A percentile compares a stretch with the other conserved stretches of the same genome.
Conservation (phyloP, 2,113 vertebrate species). For the Callospermophilus lateralis region DNA sequence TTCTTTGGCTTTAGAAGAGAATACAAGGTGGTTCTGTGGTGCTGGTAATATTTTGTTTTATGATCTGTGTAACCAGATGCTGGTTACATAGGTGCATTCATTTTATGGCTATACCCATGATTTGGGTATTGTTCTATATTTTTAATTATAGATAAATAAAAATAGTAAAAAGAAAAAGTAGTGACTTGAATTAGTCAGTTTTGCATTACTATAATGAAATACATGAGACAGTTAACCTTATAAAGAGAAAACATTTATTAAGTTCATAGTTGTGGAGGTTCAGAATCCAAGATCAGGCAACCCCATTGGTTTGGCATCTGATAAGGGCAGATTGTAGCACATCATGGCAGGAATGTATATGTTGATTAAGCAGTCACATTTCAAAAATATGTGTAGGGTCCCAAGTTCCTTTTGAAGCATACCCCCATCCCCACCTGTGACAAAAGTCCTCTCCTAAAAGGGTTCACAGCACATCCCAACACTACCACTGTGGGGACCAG, state of each 20-base stretch:
- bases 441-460: neutral
- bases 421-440: neutral
- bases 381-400: neutral
- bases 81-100: conserved; percentile 49
- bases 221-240: neutral
- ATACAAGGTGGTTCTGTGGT: neutral
- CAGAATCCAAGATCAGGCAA: neutral
- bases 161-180: conserved; percentile 59
- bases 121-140: conserved; percentile 56
- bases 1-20: neutral
- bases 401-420: neutral
- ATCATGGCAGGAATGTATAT: neutral
- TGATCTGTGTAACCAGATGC: conserved; percentile 17
- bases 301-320: neutral
- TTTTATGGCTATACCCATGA: conserved; percentile 7
- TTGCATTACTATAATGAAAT: neutral
- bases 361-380: neutral
- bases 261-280: neutral
- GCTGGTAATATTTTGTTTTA: neutral
- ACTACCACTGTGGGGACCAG: neutral
- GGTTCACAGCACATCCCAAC: neutral
- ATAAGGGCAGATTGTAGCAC: neutral
- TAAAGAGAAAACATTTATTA: neutral
- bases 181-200: neutral
- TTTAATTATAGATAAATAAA: conserved; percentile 67